Conservation (phyloP, 2,888 invertebrate species). For the Antheraea yamamai region DNA sequence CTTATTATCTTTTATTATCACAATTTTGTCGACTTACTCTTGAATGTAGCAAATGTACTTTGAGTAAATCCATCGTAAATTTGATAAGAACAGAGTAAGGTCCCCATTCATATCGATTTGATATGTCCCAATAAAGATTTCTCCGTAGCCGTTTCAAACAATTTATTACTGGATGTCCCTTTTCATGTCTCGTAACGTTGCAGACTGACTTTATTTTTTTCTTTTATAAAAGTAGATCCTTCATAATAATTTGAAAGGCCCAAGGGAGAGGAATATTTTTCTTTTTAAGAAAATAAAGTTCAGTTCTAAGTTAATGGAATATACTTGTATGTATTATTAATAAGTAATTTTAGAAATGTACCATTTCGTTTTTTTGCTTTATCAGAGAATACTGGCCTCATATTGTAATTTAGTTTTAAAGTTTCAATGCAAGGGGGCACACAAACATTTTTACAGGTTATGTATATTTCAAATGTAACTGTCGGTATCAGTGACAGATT, state of each 20-base stretch:
- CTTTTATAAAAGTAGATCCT: background rate
- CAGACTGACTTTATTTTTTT: background rate
- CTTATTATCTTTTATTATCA: background rate
- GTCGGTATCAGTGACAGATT: too few relatives aligned
- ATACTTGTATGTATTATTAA: background rate
- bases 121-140: background rate
- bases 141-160: background rate
- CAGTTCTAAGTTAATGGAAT: background rate
- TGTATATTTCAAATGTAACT: too few relatives aligned
- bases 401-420: too few relatives aligned
- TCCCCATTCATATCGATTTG: background rate
- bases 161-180: slow-evolving; percentile 5
- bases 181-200: background rate
- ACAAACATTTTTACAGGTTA: too few relatives aligned
- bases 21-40: background rate
- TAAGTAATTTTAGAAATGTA: background rate
- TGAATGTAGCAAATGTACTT: background rate
- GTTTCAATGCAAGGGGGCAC: too few relatives aligned
- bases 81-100: background rate
- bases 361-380: background rate
- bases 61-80: background rate
- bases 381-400: background rate
- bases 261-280: background rate
- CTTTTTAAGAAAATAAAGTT: background rate
- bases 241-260: slow-evolving; percentile 1